These are phyloP conservation scores for Chaenocephalus aceratus DNA, from an alignment of 2,113 vertebrate genomes.

Conservation along the genomic window DNA sequence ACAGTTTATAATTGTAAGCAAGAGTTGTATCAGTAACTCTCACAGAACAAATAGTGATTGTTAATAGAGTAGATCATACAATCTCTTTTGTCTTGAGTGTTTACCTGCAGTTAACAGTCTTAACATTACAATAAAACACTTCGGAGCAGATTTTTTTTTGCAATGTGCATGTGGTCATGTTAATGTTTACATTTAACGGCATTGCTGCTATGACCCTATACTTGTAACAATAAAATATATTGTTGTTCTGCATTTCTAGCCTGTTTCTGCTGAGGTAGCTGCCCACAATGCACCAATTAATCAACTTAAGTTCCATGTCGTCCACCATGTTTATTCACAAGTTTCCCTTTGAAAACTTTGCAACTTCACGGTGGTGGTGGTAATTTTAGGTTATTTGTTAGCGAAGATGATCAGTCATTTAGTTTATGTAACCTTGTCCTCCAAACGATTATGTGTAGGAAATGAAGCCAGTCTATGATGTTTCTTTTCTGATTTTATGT, in stretches of 20 bases:
- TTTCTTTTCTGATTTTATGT: too few relatives aligned
- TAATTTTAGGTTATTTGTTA: background rate
- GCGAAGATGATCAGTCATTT: background rate
- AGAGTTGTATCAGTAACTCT: background rate
- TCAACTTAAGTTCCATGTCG: background rate
- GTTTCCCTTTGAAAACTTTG: background rate
- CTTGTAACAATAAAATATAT: background rate
- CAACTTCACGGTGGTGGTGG: background rate
- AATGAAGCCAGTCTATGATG: background rate
- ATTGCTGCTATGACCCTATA: background rate
- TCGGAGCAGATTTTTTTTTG: too few relatives aligned
- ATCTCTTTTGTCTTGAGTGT: background rate
- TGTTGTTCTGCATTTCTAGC: too few relatives aligned
- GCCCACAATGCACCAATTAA: background rate
- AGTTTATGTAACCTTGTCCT: background rate
- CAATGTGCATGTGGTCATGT: background rate
- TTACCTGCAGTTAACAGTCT: background rate
- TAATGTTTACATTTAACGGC: conserved; percentile 22
- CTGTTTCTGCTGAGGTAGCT: background rate
- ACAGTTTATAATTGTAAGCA: background rate
- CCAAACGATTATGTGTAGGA: background rate
- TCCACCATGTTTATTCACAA: background rate
- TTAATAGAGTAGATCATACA: background rate
- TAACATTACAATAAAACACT: background rate
- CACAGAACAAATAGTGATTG: background rate